A percentile compares a stretch with the other conserved stretches of the same genome.
These are phyloP conservation scores for Ophiothrix spiculata DNA, from an alignment of 35 echinoderm and acorn worm species.

Conservation along the genomic window DNA sequence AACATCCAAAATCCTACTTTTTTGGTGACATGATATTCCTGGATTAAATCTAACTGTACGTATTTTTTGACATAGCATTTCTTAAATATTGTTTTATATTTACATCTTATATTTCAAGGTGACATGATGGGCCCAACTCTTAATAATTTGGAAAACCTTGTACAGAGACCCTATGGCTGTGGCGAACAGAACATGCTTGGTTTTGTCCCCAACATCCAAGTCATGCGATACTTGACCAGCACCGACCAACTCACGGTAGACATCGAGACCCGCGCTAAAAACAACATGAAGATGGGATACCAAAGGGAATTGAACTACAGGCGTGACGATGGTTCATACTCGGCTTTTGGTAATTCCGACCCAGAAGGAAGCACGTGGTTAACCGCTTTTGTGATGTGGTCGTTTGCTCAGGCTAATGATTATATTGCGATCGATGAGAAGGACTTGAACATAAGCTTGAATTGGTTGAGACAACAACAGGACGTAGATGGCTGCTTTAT, in stretches of 20 bases:
- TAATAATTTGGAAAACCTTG: conserved; percentile 62
- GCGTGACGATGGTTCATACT: conserved; percentile 38
- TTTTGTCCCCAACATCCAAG: conserved; percentile 82
- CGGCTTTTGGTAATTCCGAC: conserved; percentile 47
- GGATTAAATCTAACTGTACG: too few species aligned
- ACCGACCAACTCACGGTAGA: conserved; percentile 70
- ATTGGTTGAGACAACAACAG: conserved; percentile 28
- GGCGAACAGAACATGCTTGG: conserved; percentile 96
- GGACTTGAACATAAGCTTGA: conserved; percentile 17
- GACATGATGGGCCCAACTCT: conserved; percentile 90
- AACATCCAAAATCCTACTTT: too few species aligned
- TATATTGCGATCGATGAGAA: conserved; percentile 48
- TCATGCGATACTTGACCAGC: conserved; percentile 70
- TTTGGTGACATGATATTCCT: too few species aligned
- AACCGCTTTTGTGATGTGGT: conserved; percentile 57
- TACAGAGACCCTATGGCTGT: conserved; percentile 78
- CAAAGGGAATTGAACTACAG: conserved; percentile 53
- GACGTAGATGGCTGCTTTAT: conserved; percentile 30
- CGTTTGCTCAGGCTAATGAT: conserved; percentile 38
- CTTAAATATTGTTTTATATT: too few species aligned
- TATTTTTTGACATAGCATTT: too few species aligned
- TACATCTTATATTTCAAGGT: too few species aligned
- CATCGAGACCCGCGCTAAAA: conserved; percentile 27
- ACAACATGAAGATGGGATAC: conserved; percentile 71
- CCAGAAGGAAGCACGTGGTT: conserved; percentile 52